Conservation (phyloP, 2,113 vertebrate genomes). For the Glaucomys volans region DNA sequence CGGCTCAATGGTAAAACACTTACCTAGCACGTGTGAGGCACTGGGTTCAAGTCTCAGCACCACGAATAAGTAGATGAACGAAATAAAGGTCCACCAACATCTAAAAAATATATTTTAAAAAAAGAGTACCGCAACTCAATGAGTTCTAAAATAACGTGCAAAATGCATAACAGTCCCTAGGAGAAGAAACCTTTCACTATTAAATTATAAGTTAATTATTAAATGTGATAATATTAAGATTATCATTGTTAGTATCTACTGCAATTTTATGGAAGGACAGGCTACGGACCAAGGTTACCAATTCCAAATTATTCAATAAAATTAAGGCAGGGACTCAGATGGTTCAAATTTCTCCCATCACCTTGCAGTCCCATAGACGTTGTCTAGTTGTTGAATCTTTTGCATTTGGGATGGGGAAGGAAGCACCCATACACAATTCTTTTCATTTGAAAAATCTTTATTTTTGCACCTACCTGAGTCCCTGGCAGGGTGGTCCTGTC, state of each 20-base stretch:
- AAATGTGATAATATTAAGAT: not conserved
- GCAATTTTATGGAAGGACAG: not conserved
- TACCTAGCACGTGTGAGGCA: too few relatives aligned
- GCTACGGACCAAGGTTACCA: not conserved
- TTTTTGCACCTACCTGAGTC: not conserved
- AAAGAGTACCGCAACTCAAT: not conserved
- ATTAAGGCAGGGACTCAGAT: not conserved
- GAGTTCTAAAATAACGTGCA: fast-evolving
- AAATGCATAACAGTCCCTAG: not conserved
- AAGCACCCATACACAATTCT: not conserved
- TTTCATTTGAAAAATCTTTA: not conserved
- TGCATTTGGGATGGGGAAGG: not conserved
- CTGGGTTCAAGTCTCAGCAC: too few relatives aligned
- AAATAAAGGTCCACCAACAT: too few relatives aligned
- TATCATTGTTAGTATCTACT: not conserved
- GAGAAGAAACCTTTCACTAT: not conserved
- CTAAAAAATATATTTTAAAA: not conserved
- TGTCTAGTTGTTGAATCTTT: not conserved
- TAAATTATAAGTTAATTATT: not conserved
- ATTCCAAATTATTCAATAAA: not conserved
- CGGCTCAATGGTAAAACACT: too few relatives aligned
- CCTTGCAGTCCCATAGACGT: not conserved
- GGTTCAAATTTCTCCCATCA: not conserved
- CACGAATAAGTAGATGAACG: too few relatives aligned
- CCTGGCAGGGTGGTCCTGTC: not conserved